phyloP scores from a whole-genome alignment of 2,888 invertebrate genomes.

The Euzophera pinguis region DNA sequence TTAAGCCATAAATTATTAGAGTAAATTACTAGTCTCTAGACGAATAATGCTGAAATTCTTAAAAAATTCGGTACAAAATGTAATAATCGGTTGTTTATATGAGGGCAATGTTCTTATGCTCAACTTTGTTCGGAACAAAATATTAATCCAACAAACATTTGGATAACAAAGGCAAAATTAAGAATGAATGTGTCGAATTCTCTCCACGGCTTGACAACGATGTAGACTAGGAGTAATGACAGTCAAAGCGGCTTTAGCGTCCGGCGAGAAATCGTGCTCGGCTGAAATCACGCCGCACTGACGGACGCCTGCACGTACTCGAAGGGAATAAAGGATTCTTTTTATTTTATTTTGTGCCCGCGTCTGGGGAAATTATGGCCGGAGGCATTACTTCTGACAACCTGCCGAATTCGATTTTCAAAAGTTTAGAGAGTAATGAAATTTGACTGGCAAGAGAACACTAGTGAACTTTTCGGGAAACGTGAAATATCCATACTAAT shows the following conservation, averaged over 20 bases:
- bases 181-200: neutral
- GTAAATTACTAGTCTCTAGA: too few relatives aligned
- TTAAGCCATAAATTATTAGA: too few relatives aligned
- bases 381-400: neutral
- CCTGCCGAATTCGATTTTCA: constrained; percentile 3
- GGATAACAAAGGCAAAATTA: neutral
- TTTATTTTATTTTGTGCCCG: neutral
- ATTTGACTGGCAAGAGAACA: too few relatives aligned
- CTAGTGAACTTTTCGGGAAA: too few relatives aligned
- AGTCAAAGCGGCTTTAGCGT: constrained; percentile 5
- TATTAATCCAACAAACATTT: neutral
- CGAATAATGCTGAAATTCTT: too few relatives aligned
- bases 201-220: neutral
- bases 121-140: too few relatives aligned
- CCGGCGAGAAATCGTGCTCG: neutral
- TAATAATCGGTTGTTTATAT: too few relatives aligned
- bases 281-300: constrained; percentile 3
- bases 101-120: too few relatives aligned
- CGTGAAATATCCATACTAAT: too few relatives aligned
- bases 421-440: neutral
- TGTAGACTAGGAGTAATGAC: neutral
- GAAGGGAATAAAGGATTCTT: neutral
- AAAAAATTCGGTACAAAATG: too few relatives aligned
- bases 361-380: constrained; percentile 5
- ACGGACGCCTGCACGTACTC: constrained; percentile 1